Evolutionary conservation across 2,113 vertebrate species (phyloP).

Genomic region (Campylomormyrus numenius): DNA sequence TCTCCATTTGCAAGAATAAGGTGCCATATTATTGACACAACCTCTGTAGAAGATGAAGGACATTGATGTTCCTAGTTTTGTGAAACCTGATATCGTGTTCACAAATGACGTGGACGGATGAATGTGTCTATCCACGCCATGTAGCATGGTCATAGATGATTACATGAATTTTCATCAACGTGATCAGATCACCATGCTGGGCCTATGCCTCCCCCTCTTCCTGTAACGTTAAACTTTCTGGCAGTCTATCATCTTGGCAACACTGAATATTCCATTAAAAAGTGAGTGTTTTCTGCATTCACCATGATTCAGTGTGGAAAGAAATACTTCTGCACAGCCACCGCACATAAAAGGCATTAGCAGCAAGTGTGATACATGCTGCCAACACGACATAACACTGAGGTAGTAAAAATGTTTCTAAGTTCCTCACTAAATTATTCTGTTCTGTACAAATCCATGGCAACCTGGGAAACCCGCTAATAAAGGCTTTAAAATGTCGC

Average conservation of each 20-base stretch:
- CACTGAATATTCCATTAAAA: neutral
- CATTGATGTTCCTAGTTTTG: neutral
- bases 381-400: neutral
- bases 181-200: neutral
- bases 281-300: neutral
- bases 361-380: neutral
- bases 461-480: conserved; percentile 29
- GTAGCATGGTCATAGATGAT: neutral
- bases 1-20: neutral
- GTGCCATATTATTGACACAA: neutral
- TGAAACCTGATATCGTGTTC: neutral
- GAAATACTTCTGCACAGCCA: neutral
- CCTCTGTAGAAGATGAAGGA: neutral
- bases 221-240: neutral
- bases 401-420: neutral
- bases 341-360: neutral
- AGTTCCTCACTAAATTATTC: conserved; percentile 11
- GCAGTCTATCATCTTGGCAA: neutral
- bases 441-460: conserved; percentile 36
- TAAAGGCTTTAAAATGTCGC: conserved; percentile 16
- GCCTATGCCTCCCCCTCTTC: neutral
- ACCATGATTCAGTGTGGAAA: neutral
- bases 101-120: neutral
- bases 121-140: neutral
- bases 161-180: neutral